These are phyloP conservation scores for Anolis apletophallus DNA, from an alignment of 2,797 vertebrate species.

Conservation along the genomic window DNA sequence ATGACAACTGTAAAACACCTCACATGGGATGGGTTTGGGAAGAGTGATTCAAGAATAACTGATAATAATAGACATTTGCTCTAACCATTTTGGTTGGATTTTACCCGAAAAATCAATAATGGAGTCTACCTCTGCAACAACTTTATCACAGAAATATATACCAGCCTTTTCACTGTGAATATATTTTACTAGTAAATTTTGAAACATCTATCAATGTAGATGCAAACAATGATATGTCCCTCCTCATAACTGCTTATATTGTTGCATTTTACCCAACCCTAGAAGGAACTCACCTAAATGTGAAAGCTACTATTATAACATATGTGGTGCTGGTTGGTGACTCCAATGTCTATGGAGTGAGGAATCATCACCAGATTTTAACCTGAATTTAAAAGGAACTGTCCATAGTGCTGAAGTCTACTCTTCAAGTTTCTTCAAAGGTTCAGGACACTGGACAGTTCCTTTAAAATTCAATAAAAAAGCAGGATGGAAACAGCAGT, in stretches of 20 bases:
- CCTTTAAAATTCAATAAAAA: no score
- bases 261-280: not conserved
- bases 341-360: no score
- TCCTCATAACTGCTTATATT: not conserved
- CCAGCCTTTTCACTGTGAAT: not conserved
- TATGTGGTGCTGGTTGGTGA: no score
- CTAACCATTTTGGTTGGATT: no score
- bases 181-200: conserved; percentile 66
- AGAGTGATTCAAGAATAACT: not conserved
- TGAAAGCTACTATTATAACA: not conserved
- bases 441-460: no score
- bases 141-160: no score
- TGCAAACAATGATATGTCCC: not conserved
- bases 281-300: not conserved
- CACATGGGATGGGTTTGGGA: not conserved
- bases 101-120: no score
- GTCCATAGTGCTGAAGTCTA: no score
- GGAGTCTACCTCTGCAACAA: not conserved
- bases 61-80: not conserved
- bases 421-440: no score
- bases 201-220: conserved; percentile 16
- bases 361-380: no score
- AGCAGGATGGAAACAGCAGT: no score
- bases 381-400: no score
- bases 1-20: not conserved